Evolutionary conservation across 2,888 invertebrate genomes (phyloP).

Genomic region (Cryptus armator): DNA sequence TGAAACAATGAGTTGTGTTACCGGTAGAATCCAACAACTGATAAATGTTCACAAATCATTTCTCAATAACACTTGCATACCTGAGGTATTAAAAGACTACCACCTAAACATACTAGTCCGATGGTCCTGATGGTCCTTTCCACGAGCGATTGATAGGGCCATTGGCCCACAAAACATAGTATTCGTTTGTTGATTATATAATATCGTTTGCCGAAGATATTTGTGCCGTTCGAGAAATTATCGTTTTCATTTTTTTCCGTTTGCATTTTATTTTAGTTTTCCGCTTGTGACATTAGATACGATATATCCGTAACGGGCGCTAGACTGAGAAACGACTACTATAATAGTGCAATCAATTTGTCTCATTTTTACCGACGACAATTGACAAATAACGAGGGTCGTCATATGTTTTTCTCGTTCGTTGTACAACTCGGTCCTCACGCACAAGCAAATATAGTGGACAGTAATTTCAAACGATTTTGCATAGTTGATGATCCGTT

Average conservation of each 20-base stretch:
- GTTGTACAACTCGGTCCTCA: background rate
- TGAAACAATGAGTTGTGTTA: no score
- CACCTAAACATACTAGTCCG: background rate
- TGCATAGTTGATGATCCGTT: background rate
- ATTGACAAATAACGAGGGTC: background rate
- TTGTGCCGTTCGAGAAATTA: background rate
- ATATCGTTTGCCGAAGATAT: background rate
- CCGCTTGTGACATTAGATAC: background rate
- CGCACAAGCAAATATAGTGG: background rate
- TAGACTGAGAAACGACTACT: background rate
- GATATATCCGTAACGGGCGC: background rate
- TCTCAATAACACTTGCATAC: background rate
- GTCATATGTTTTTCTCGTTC: background rate
- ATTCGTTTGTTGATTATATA: background rate
- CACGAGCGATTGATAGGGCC: background rate
- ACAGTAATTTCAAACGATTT: background rate
- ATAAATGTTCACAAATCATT: background rate
- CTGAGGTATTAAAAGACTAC: background rate
- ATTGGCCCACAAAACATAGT: background rate
- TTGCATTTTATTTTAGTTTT: background rate
- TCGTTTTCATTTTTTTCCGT: background rate
- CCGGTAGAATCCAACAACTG: background rate
- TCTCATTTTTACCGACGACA: background rate
- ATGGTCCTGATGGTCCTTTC: background rate
- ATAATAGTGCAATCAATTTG: background rate